Base-by-base conservation (phyloP, 2,113 vertebrate genomes). In the Vanacampus margaritifer region DNA sequence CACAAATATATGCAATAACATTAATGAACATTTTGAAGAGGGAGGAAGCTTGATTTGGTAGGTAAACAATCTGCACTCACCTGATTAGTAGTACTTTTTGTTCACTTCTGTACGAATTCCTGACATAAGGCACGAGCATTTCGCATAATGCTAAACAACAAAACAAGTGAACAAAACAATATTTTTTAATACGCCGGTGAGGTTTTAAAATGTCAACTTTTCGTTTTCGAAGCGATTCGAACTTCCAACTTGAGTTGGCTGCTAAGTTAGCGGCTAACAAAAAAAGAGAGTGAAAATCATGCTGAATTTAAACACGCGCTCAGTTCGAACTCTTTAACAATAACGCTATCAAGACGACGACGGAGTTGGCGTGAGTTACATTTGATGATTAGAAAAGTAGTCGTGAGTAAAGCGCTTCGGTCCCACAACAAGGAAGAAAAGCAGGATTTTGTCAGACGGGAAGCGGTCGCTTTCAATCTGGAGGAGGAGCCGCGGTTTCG, bases 311-410 rank as follows among this genome's bases (percentile, higher is more conserved):
- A 51, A 58, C 48, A 14, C 3, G 35, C 45, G 35, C 0, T 0
- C 1, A 16, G 6, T 16, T 9, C 16, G n/a, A 14, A 46, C 65
- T 5, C 68, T n/a, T 6, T 3, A 8, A 69, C 16, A 17, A 19
- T 0, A 17, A 12, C 2, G 14, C 48, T 26, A 24, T 59, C n/a
- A 24, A 11, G 41, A 10, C 16, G 12, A 35, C 17, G 37, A 5
- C 2, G 16, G 26, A 65, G 51, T 75, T 67, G 68, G 8, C 64
- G 48, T 21, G 46, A 69, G 64, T 63, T 23, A 35, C 69, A 77
- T 77, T 84, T 69, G 75, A 79, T 79, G 60, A 78, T 86, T 57
- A 84, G 82, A 81, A 84, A 85, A 88, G 76, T 76, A 75, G 28
- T 26, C 36, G 58, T 43, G 26, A 75, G 21, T 58, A 13, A 68